phyloP scores from a whole-genome alignment of 37 sponge, comb jelly and placozoan species.

The Aplysina aerophoba region DNA sequence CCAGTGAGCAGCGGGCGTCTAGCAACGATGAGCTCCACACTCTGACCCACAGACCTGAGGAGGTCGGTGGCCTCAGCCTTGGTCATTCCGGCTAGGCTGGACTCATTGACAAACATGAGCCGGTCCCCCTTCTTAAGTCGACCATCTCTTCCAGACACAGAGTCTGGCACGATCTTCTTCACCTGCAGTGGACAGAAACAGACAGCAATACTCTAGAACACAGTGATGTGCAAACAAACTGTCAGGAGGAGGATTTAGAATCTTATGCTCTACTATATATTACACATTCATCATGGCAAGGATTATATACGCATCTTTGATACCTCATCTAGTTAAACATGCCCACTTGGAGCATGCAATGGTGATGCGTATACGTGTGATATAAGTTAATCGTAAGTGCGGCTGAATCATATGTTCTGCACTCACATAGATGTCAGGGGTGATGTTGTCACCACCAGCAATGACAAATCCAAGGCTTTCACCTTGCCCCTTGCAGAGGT shows the following conservation, averaged over 20 bases:
- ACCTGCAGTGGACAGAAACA: slow-evolving; percentile 36
- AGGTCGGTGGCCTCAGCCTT: slow-evolving; percentile 45
- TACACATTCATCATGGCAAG: no score
- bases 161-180: slow-evolving; percentile 53
- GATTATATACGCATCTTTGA: no score
- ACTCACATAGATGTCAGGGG: slow-evolving; percentile 30
- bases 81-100: slow-evolving; percentile 43
- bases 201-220: no score
- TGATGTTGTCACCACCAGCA: slow-evolving; percentile 51
- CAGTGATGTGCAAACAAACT: no score
- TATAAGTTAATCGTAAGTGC: no score
- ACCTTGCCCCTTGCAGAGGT: not conserved
- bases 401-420: no score
- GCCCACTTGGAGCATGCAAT: no score
- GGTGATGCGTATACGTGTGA: no score
- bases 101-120: slow-evolving; percentile 70
- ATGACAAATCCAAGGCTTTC: slow-evolving; percentile 51
- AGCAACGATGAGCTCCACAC: slow-evolving; percentile 52
- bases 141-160: slow-evolving; percentile 58
- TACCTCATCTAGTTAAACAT: no score
- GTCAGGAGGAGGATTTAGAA: no score
- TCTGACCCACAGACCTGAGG: slow-evolving; percentile 56
- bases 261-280: no score
- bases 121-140: slow-evolving; percentile 60
- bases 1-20: slow-evolving; percentile 31